phyloP scores from a whole-genome alignment of 2,888 invertebrate species.

The Dasysyrphus albostriatus region DNA sequence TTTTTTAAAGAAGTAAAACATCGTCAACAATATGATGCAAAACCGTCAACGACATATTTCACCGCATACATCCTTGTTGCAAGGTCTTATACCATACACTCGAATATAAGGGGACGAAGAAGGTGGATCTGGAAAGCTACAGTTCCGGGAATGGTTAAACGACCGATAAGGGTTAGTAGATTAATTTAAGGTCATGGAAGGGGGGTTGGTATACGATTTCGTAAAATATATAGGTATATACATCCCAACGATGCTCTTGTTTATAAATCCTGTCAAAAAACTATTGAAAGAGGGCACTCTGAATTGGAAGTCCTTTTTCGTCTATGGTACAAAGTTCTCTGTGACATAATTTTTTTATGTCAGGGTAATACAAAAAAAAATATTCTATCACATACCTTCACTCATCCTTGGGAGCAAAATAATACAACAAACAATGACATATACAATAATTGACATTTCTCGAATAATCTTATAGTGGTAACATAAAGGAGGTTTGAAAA shows the following conservation, averaged over 20 bases:
- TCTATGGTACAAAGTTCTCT: conserved; percentile 37
- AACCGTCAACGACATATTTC: conserved; percentile 71
- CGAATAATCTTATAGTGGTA: conserved; percentile 32
- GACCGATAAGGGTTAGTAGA: conserved; percentile 69
- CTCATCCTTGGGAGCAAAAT: conserved; percentile 14
- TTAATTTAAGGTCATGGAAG: conserved; percentile 73
- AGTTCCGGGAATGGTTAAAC: conserved; percentile 56
- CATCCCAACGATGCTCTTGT: conserved; percentile 33
- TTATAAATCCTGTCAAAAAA: conserved; percentile 24
- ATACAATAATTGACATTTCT: conserved; percentile 45
- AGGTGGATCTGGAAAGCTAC: conserved; percentile 20
- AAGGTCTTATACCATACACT: background rate
- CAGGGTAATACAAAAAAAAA: conserved; percentile 64
- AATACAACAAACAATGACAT: conserved; percentile 48
- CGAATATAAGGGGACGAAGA: background rate
- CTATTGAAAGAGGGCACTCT: conserved; percentile 61
- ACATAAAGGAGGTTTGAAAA: background rate
- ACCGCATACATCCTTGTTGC: conserved; percentile 31
- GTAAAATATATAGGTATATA: conserved; percentile 28
- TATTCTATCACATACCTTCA: conserved; percentile 44
- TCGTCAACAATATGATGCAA: conserved; percentile 65
- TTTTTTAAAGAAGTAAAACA: background rate
- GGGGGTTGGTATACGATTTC: conserved; percentile 54
- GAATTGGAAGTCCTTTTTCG: conserved; percentile 39
- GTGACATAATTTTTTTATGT: conserved; percentile 69